Evolutionary conservation across 2,113 vertebrate genomes (phyloP).

Genomic region (Gorsachius goisagi): DNA sequence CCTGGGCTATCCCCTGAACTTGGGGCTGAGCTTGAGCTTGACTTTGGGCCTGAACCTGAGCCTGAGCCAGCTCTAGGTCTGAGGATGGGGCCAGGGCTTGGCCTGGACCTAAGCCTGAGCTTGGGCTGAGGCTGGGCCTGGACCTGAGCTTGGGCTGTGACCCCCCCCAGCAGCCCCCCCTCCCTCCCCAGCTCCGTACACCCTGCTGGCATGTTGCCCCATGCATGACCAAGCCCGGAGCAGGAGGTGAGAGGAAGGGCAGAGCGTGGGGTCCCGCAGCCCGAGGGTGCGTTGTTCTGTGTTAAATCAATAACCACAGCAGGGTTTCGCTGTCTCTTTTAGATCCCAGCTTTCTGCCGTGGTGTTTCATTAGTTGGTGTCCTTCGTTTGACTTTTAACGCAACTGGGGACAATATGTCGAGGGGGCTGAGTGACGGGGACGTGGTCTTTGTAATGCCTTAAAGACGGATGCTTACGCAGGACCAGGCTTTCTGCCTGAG

Average conservation of each 20-base stretch:
- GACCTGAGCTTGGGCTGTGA: background rate
- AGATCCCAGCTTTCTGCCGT: background rate
- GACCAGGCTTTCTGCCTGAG: background rate
- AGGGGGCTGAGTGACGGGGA: background rate
- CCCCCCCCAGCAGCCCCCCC: too few species aligned
- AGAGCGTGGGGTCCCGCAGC: rapidly evolving
- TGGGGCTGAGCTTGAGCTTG: too few species aligned
- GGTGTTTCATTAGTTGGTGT: background rate
- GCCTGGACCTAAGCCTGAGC: too few species aligned
- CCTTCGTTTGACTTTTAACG: background rate
- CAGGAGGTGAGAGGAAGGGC: background rate
- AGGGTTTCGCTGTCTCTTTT: rapidly evolving
- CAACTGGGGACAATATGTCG: rapidly evolving
- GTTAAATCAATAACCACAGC: background rate
- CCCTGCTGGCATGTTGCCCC: rapidly evolving
- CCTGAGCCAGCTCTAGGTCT: background rate
- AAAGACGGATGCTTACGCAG: rapidly evolving
- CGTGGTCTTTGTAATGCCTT: background rate
- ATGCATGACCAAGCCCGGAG: rapidly evolving
- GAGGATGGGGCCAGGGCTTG: too few species aligned
- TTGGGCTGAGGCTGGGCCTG: too few species aligned
- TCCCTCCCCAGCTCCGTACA: rapidly evolving
- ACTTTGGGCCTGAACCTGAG: too few species aligned
- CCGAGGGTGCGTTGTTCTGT: rapidly evolving
- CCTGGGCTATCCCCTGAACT: background rate